These are phyloP conservation scores for Odiellus spinosus DNA, from an alignment of 2,888 invertebrate species.

Conservation along the genomic window DNA sequence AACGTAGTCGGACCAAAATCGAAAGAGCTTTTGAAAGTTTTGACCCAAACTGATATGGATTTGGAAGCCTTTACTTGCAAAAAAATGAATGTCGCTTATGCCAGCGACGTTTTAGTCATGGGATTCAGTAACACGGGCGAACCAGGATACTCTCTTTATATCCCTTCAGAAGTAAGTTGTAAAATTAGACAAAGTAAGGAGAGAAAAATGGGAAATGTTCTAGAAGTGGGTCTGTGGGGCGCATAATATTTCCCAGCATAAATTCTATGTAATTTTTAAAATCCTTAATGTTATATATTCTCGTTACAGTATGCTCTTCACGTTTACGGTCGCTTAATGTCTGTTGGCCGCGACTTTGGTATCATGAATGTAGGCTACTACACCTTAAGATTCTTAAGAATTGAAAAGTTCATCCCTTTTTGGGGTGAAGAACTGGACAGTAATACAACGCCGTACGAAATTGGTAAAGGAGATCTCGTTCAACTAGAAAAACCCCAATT, in stretches of 20 bases:
- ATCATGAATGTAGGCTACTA: constrained; percentile 83
- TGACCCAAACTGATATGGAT: constrained; percentile 45
- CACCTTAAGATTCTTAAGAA: constrained; percentile 69
- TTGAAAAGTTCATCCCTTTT: constrained; percentile 95
- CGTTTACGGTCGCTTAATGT: constrained; percentile 73
- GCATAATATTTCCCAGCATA: background rate
- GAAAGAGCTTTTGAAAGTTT: constrained; percentile 42
- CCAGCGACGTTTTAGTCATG: constrained; percentile 78
- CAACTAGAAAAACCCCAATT: constrained; percentile 67
- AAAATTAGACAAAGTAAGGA: background rate
- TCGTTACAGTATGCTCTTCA: constrained; percentile 77
- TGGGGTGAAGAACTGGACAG: constrained; percentile 97
- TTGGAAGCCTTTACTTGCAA: constrained; percentile 42
- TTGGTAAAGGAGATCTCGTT: constrained; percentile 88
- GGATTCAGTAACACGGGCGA: constrained; percentile 78
- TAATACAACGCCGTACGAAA: constrained; percentile 85
- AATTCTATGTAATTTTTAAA: background rate
- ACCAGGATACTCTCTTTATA: constrained; percentile 88
- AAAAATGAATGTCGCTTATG: constrained; percentile 62
- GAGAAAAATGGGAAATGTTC: no score
- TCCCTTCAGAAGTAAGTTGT: constrained; percentile 49
- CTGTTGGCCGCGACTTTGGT: constrained; percentile 74
- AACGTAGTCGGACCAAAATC: constrained; percentile 55
- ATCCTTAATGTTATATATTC: background rate
- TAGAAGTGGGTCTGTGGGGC: background rate